Base-by-base conservation (phyloP, 1,140 invertebrate genomes). In the Lepidurus couesii region DNA sequence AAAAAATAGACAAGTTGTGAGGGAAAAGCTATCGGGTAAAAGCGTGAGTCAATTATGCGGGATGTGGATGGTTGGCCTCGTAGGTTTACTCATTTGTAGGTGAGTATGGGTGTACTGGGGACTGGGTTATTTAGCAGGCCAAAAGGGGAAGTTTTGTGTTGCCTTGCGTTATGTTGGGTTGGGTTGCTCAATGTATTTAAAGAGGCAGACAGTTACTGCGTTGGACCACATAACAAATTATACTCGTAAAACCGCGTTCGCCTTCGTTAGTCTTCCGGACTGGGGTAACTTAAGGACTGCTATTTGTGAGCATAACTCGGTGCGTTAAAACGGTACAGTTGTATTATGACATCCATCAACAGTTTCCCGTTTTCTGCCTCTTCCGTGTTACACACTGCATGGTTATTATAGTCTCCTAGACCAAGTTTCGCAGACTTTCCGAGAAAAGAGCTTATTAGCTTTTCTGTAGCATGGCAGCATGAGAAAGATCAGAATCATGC, bases 141-240 rank as follows among this genome's bases (percentile, higher is more conserved):
- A 65, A 65, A 16, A 21, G 45, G 45, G 45, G 16, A 47, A 47
- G 45, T 10, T 3, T 47, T 16, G 45, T 5, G 45, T 47, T 47
- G 10, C 45, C 45, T 47, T 47, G 45, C 1, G 45, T 47, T 10
- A 16, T 47, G 45, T 11, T 11, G 45, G 45, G 16, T 16, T 11
- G 45, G 3, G 1, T 47, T 11, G 45, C 16, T 11, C 45, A 47
- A 16, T 47, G 16, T 47, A 11, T 47, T 11, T 11, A 47, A 47
- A 16, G 16, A 16, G 45, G 10, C 45, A 47, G 45, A 47, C 45
- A 47, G 16, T 47, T 47, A 47, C 45, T 47, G 45, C 45, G 45
- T 47, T 47, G 45, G 45, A 47, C 45, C 45, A 8, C 53, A 21
- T 65, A 65, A 65, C 53, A 65, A 65, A 65, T 65, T 65, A 65